A percentile compares a stretch with the other conserved stretches of the same genome.
phyloP scores from a whole-genome alignment of 2,113 vertebrate species.

The Callipepla squamata region DNA sequence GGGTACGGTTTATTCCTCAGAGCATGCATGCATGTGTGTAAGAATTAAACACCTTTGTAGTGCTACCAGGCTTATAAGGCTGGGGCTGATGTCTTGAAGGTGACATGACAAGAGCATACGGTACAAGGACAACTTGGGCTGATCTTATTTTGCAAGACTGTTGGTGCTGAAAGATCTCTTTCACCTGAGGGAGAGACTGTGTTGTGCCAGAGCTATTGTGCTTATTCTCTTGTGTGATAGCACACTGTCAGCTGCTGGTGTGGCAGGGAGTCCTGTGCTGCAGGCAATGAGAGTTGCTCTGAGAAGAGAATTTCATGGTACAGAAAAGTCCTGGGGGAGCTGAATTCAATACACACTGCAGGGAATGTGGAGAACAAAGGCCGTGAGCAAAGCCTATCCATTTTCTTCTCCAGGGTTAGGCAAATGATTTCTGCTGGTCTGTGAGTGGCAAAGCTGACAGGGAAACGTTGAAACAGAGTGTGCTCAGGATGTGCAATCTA shows the following conservation, averaged over 20 bases:
- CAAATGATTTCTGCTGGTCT: background rate
- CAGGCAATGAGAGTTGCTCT: background rate
- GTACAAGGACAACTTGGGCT: background rate
- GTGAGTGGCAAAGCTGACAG: background rate
- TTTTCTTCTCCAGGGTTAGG: background rate
- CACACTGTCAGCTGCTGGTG: background rate
- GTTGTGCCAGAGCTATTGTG: background rate
- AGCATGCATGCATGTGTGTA: background rate
- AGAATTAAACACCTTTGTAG: background rate
- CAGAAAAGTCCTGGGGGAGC: background rate
- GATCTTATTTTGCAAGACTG: background rate
- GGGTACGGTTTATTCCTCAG: background rate
- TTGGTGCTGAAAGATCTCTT: background rate
- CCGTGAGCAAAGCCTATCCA: background rate
- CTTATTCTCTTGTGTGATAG: accelerated
- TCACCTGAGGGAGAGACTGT: background rate
- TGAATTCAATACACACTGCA: background rate
- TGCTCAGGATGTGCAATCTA: background rate
- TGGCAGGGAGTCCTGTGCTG: background rate
- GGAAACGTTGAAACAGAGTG: background rate
- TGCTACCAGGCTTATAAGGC: accelerated
- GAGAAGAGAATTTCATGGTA: background rate
- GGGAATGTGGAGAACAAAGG: background rate
- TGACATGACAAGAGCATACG: accelerated
- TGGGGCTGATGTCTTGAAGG: background rate